Evolutionary conservation across 2,113 vertebrate genomes (phyloP).

Genomic region (Capreolus pygargus): DNA sequence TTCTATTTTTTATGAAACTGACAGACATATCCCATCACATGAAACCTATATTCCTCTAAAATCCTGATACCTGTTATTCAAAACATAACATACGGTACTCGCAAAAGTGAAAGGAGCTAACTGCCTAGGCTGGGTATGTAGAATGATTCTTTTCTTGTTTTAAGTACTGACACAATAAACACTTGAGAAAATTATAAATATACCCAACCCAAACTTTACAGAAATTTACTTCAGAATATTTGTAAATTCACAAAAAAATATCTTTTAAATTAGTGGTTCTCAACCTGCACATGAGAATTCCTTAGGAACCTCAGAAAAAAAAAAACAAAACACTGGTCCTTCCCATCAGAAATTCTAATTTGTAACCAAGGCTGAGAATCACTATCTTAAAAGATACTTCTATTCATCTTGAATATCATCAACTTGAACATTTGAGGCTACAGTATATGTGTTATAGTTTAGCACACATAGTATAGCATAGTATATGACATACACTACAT

Average conservation of each 20-base stretch:
- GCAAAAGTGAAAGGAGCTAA: constrained; percentile 12
- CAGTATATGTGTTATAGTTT: not conserved
- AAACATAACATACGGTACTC: not conserved
- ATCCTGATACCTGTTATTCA: constrained; percentile 2
- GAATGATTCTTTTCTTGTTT: not conserved
- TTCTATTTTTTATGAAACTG: constrained; percentile 3
- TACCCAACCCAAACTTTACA: not conserved
- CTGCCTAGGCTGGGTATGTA: not conserved
- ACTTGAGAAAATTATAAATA: not conserved
- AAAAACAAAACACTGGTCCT: not conserved
- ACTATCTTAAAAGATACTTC: not conserved
- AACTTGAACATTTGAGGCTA: not conserved
- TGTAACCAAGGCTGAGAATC: constrained; percentile 3
- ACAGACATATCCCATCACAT: not conserved
- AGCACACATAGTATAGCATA: fast-evolving
- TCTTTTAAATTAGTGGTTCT: not conserved
- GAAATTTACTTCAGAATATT: constrained; percentile 25
- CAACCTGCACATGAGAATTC: not conserved
- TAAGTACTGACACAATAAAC: not conserved
- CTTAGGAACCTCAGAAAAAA: not conserved
- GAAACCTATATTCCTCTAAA: constrained; percentile 41
- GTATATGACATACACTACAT: not conserved
- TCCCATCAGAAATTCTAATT: constrained; percentile 16
- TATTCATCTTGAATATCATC: not conserved
- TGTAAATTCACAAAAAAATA: constrained; percentile 21